Evolutionary conservation across 2,888 invertebrate genomes (phyloP), one percentile per base, ranked within the genome.

Genomic region (Brenthis ino): DNA sequence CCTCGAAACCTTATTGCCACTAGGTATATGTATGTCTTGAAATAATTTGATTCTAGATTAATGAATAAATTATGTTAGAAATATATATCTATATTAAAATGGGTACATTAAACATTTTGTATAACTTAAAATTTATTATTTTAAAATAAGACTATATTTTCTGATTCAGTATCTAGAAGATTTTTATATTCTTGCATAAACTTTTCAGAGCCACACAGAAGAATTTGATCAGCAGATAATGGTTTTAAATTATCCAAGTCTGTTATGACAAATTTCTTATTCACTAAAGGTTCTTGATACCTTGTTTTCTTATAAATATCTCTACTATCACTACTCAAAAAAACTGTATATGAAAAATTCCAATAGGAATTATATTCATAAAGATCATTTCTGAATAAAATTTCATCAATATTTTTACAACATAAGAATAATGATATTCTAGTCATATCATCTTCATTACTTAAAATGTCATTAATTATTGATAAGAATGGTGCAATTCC

Each of bases 341-440:
- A 96, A 73, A 96, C 87, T 55, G 90, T 87, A 74, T 95, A 95
- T n/a, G 86, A 87, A 81, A 97, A 97, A 88, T 97, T 97, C 97
- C 97, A 97, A 83, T 91, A 95, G 37, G 89, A 86, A 47, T 88
- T 88, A 75, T 94, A 95, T 12, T 90, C 84, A 76, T 94, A 93
- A 14, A 97, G 80, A 72, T 95, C 91, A 11, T 94, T 84, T 71
- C 95, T 93, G 67, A 97, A 93, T 68, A 95, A 87, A 72, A 96
- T 93, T 71, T 93, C 93, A 8, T 93, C 80, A 63, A 93, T 81
- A 74, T 87, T 89, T 74, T 88, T 84, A 80, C 95, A 95, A 77
- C 96, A 95, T 79, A 94, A 96, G 67, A 94, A 83, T 72, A 97
- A 89, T 67, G 90, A 83, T 51, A 97, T 80, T 80, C 93, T 89